phyloP scores from a whole-genome alignment of 2,888 invertebrate genomes.

The Neria commutata region DNA sequence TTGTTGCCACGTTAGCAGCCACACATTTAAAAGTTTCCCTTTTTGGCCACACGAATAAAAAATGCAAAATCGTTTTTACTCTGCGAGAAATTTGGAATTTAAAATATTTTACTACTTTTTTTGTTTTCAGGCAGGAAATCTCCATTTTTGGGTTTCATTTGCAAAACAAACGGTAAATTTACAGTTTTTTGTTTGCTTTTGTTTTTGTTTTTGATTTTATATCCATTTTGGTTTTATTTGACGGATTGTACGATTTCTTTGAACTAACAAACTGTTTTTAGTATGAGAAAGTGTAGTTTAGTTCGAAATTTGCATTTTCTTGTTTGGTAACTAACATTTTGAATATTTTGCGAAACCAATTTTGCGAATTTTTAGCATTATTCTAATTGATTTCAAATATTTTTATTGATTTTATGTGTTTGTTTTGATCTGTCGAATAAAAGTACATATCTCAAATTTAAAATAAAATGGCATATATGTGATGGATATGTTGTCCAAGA shows the following conservation, averaged over 20 bases:
- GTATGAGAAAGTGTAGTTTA: too few relatives aligned
- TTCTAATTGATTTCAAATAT: too few relatives aligned
- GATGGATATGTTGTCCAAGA: too few relatives aligned
- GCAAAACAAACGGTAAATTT: conserved; percentile 59
- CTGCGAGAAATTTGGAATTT: conserved; percentile 37
- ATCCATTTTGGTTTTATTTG: conserved; percentile 17
- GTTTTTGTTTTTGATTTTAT: conserved; percentile 4
- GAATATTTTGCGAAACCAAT: too few relatives aligned
- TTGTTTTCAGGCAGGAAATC: conserved; percentile 60
- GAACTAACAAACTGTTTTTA: background rate
- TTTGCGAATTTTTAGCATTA: too few relatives aligned
- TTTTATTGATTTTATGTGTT: too few relatives aligned
- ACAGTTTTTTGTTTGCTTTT: conserved; percentile 28
- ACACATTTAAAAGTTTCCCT: conserved; percentile 26
- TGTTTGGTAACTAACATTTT: too few relatives aligned
- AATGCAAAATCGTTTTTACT: too few relatives aligned
- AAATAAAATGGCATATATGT: too few relatives aligned
- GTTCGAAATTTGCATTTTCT: too few relatives aligned
- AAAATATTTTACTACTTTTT: conserved; percentile 42
- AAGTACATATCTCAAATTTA: too few relatives aligned
- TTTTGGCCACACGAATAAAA: conserved; percentile 25
- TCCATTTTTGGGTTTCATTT: conserved; percentile 60
- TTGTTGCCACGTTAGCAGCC: conserved; percentile 2
- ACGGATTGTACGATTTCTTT: background rate
- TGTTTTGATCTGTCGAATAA: too few relatives aligned